These are phyloP conservation scores for Mystacides longicornis DNA, from an alignment of 2,888 invertebrate genomes.

Conservation along the genomic window DNA sequence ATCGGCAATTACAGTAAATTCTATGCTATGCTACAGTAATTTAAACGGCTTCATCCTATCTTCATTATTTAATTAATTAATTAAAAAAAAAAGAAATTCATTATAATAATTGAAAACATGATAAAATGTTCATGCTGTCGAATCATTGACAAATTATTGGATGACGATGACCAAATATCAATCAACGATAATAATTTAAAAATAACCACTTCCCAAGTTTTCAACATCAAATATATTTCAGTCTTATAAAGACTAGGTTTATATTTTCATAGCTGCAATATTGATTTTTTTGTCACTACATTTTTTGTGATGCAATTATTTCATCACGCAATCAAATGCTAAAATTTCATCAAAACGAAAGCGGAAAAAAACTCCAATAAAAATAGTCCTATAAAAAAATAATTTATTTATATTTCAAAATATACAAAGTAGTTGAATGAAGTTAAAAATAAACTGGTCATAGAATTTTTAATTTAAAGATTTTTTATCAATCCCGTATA, in stretches of 20 bases:
- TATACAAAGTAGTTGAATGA: too few species aligned
- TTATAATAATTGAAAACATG: too few species aligned
- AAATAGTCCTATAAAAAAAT: not conserved
- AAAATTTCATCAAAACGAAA: constrained; percentile 2
- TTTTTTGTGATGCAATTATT: not conserved
- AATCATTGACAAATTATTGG: not conserved
- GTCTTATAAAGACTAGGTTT: too few species aligned
- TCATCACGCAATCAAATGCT: not conserved
- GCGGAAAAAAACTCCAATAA: not conserved
- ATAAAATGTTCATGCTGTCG: not conserved
- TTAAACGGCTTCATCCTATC: constrained; percentile 21
- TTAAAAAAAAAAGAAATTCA: too few species aligned
- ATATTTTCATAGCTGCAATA: too few species aligned
- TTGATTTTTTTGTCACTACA: not conserved
- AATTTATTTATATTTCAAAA: too few species aligned
- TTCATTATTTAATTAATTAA: constrained; percentile 22
- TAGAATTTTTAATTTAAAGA: too few species aligned
- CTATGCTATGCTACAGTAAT: constrained; percentile 26
- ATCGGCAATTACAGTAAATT: constrained; percentile 37
- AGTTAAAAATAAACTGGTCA: too few species aligned
- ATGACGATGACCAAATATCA: too few species aligned
- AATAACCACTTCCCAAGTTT: too few species aligned
- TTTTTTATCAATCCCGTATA: constrained; percentile 23
- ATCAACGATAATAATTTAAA: not conserved
- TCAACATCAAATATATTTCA: too few species aligned